Base-by-base conservation (phyloP, 2,113 vertebrate genomes). In the Osmerus mordax region DNA sequence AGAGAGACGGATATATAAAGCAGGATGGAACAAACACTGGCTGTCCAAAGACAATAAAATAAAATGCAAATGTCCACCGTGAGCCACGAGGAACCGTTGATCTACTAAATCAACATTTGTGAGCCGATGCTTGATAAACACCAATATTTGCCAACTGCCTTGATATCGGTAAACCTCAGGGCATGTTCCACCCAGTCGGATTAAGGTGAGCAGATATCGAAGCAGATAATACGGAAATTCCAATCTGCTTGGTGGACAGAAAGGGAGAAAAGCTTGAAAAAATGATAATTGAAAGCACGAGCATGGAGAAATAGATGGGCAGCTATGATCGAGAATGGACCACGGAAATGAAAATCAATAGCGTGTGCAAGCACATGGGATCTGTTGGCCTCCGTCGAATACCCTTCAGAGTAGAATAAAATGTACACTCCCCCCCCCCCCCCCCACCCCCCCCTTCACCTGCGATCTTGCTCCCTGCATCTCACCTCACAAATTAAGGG, bases 331-430 rank as follows among this genome's bases (percentile, higher is more conserved):
- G 18, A 9, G 18, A 9, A 53, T 23, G 29, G 58, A 66, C 53
- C 53, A 32, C 58, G 18, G 65, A 67, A 36, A 21, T 65, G 47
- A 11, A 65, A 56, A 79, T 84, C 67, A 77, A 77, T 78, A 72
- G 18, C 51, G 72, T 65, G 64, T 61, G 65, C 64, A 69, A 69
- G 65, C 78, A 69, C 70, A 74, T 12, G 74, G 41, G 67, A 66
- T 55, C 4, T 74, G 3, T 56, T 60, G 47, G 63, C 21, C 72
- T 74, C 66, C 21, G 36, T 1, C 18, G 28, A 60, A 47, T 51
- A 14, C 60, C 25, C 29, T 65, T 47, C 64, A 65, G 32, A 65
- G 18, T 8, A 47, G 15, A 18, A 51, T 13, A 11, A 70, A 76
- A 70, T 67, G 41, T 28, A 15, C 21, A 23, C 23, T 1, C 23